A percentile compares a stretch with the other conserved stretches of the same genome.
Evolutionary conservation across 2,888 invertebrate species (phyloP).

Genomic region (Oxycera nigricornis): DNA sequence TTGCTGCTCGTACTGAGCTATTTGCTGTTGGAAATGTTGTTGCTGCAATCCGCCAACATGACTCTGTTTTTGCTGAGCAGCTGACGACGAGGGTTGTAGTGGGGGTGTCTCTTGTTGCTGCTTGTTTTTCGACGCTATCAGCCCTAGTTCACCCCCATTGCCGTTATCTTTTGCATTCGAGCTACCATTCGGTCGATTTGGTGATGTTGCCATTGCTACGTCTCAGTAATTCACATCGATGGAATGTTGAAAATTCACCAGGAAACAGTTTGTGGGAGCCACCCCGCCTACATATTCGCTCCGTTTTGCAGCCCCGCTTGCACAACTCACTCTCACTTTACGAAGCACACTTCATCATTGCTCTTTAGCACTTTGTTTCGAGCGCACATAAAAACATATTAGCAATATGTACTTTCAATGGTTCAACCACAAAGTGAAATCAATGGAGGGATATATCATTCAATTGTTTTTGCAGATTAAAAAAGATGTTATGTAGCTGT

Average conservation of each 20-base stretch:
- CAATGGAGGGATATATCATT: constrained; percentile 14
- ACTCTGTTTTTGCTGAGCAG: not conserved
- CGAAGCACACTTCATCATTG: not conserved
- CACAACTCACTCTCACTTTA: not conserved
- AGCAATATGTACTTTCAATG: not conserved
- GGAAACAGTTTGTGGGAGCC: not conserved
- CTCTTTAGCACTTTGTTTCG: not conserved
- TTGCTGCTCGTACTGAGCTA: constrained; percentile 44
- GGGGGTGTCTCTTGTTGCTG: constrained; percentile 44
- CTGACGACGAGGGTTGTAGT: constrained; percentile 45
- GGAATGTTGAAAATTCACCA: constrained; percentile 1
- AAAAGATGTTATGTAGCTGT: not conserved
- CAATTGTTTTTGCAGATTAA: constrained; percentile 13
- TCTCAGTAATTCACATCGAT: not conserved
- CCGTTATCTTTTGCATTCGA: constrained; percentile 21
- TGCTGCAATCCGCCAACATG: constrained; percentile 30
- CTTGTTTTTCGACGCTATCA: constrained; percentile 42
- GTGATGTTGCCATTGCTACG: constrained; percentile 40
- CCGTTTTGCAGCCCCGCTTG: not conserved
- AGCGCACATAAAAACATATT: not conserved
- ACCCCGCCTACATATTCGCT: not conserved
- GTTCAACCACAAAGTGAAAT: constrained; percentile 6
- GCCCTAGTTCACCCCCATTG: constrained; percentile 4
- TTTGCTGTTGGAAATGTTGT: constrained; percentile 54
- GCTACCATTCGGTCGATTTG: constrained; percentile 45